A percentile compares a stretch with the other conserved stretches of the same genome.
Evolutionary conservation across 2,797 vertebrate genomes (phyloP).

Genomic region (Amphiprion clarkii): DNA sequence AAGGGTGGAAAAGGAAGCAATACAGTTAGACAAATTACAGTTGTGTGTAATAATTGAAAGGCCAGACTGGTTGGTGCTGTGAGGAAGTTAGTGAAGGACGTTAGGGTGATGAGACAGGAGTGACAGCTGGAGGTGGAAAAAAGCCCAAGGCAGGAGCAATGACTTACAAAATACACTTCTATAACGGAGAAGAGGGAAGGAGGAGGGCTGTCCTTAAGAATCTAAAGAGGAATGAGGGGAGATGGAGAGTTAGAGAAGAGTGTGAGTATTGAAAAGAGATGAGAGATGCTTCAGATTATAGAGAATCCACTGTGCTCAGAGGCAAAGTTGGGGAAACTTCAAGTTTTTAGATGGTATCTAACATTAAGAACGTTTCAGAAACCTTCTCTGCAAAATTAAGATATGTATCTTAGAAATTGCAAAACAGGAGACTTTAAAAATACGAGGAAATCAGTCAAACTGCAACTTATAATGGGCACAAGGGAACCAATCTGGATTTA

Average conservation of each 20-base stretch:
- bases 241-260: slow-evolving; percentile 56
- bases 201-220: slow-evolving; percentile 90
- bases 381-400: no score
- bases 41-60: neutral
- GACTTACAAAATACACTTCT: slow-evolving; percentile 93
- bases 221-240: slow-evolving; percentile 85
- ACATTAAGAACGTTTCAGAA: neutral
- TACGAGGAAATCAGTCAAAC: no score
- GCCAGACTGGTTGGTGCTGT: neutral
- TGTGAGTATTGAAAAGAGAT: neutral
- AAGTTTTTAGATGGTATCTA: neutral
- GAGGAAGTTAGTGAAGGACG: slow-evolving; percentile 32
- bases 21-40: neutral
- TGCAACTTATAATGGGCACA: neutral
- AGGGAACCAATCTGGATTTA: neutral
- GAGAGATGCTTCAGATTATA: neutral
- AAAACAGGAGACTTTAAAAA: no score
- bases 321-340: slow-evolving; percentile 3
- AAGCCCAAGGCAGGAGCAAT: slow-evolving; percentile 58
- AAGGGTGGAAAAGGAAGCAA: slow-evolving; percentile 1
- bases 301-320: neutral
- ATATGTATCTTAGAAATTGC: no score
- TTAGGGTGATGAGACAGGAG: slow-evolving; percentile 24
- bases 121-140: neutral
- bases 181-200: slow-evolving; percentile 83